These are phyloP conservation scores for Bombylius discolor DNA, from an alignment of 2,888 invertebrate species.

Conservation along the genomic window DNA sequence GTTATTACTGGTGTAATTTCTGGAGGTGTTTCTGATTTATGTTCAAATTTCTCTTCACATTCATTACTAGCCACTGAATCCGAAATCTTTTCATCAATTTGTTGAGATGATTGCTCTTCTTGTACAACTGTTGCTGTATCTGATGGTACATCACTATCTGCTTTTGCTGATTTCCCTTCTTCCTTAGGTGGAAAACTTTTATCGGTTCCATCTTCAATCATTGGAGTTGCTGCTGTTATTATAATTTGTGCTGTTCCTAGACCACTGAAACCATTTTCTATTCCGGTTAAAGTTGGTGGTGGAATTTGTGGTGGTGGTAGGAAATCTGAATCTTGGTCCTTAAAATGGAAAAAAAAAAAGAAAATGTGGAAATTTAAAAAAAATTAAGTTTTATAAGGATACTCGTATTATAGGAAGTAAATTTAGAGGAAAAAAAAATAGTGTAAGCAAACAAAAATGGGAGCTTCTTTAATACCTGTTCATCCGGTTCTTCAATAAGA, in stretches of 20 bases:
- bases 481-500: conserved; percentile 10
- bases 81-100: conserved; percentile 3
- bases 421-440: too few relatives aligned
- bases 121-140: conserved; percentile 10
- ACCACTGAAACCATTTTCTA: conserved; percentile 29
- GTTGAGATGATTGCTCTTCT: neutral
- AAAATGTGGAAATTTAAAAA: too few relatives aligned
- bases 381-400: neutral
- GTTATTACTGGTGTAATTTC: neutral
- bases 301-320: neutral
- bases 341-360: neutral
- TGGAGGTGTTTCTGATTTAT: too few relatives aligned
- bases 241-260: conserved; percentile 81
- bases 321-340: neutral
- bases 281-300: neutral
- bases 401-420: neutral
- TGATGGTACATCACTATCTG: conserved; percentile 16
- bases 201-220: conserved; percentile 69
- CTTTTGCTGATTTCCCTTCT: conserved; percentile 23
- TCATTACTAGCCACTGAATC: conserved; percentile 14
- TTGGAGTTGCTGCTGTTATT: conserved; percentile 87
- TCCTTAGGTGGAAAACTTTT: conserved; percentile 57
- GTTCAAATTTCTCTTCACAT: conserved; percentile 22
- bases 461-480: conserved; percentile 4
- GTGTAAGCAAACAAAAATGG: too few relatives aligned